Evolutionary conservation across 2,888 invertebrate species (phyloP).

Genomic region (Euzophera pinguis): DNA sequence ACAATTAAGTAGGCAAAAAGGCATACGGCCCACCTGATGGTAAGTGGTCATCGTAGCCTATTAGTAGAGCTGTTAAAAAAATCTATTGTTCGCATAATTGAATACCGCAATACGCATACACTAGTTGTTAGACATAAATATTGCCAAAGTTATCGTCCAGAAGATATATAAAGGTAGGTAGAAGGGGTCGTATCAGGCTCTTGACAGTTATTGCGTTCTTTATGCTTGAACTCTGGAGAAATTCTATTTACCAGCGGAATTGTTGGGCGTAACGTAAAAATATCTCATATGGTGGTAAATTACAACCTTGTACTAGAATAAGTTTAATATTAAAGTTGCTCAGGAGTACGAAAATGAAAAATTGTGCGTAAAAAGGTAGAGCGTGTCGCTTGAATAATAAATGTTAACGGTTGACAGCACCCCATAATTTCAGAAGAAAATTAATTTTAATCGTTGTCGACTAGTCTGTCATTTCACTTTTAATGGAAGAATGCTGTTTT

Average conservation of each 20-base stretch:
- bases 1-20: too few relatives aligned
- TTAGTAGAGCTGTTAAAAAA: too few relatives aligned
- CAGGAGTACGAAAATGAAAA: constrained; percentile 5
- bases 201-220: constrained; percentile 65
- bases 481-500: constrained; percentile 1
- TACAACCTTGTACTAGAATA: constrained; percentile 2
- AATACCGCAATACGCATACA: constrained; percentile 37
- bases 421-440: background rate
- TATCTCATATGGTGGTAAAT: constrained; percentile 18
- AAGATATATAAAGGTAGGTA: constrained; percentile 48
- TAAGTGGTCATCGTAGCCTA: too few relatives aligned
- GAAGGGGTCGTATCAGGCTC: constrained; percentile 46
- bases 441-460: constrained; percentile 2
- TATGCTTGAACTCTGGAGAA: constrained; percentile 54
- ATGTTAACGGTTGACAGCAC: background rate
- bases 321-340: constrained; percentile 1
- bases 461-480: background rate
- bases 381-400: constrained; percentile 13
- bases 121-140: constrained; percentile 55
- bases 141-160: constrained; percentile 49
- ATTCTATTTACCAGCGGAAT: constrained; percentile 55
- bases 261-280: constrained; percentile 50
- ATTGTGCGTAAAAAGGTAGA: constrained; percentile 9
- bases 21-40: too few relatives aligned
- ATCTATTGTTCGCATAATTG: too few relatives aligned